Evolutionary conservation across 2,113 vertebrate genomes (phyloP), one percentile per base, ranked within the genome.

Genomic region (Setophaga kirtlandii): DNA sequence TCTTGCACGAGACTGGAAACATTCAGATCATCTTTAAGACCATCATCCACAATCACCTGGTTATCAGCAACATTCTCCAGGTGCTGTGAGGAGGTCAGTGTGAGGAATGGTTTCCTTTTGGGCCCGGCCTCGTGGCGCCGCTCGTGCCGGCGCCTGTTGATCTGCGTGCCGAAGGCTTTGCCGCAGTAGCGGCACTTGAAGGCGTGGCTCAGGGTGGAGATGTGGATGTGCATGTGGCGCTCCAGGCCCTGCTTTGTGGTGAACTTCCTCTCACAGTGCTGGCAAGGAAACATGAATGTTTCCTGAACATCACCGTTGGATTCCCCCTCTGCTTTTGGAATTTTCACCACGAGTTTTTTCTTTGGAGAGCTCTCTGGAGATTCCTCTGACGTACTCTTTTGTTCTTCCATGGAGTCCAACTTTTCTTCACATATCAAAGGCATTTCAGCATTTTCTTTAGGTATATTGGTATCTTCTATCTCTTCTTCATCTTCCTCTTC

Each of bases 221-320:
- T 84, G 10, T 99, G 99, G 92, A 98, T 99, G 79, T 99, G 98
- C 97, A 98, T 98, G 97, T 99, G 99, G 27, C 97, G 98, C 33
- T 99, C 99, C 0, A 99, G 98, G 23, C 98, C 98, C 87, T 99
- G 98, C 94, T 98, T 99, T 50, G 98, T 99, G 52, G 98, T 98
- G 37, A 99, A 99, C 80, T 97, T 98, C 87, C 98, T 97, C 81
- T 99, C 98, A 65, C 99, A 99, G 25, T 98, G 98, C 76, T 98
- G 98, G 89, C 99, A 99, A 12, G 98, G 98, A 79, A 99, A 99
- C 95, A 98, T 98, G 4, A 97, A 98, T 0, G 97, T 83, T 55
- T 97, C 98, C 80, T 96, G 98, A 14, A 95, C 65, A 1, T 98
- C 98, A 7, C 96, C 97, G 2, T 98, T 98, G 59, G 98, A 96